Evolutionary conservation across 2,888 invertebrate genomes (phyloP).

Genomic region (Ormyrus rosae): DNA sequence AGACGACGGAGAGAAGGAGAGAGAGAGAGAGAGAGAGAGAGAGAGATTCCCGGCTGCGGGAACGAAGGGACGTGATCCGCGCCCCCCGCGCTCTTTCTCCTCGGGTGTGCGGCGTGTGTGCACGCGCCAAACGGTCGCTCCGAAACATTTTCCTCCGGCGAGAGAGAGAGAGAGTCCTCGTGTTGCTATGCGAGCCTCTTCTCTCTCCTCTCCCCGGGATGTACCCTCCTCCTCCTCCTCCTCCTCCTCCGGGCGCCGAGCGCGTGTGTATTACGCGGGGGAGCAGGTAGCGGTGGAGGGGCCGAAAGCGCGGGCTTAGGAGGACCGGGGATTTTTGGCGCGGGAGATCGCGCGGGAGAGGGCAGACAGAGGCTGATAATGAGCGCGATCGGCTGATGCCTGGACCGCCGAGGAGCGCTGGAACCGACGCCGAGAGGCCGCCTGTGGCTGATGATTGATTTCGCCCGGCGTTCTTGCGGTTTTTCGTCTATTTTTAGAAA

Average conservation of each 20-base stretch:
- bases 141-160: constrained; percentile 39
- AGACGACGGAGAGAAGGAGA: too few relatives aligned
- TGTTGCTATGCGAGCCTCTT: constrained; percentile 51
- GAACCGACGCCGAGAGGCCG: too few relatives aligned
- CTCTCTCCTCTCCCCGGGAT: not conserved
- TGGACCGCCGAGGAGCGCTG: too few relatives aligned
- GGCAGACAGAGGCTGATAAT: not conserved
- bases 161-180: not conserved
- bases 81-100: constrained; percentile 40
- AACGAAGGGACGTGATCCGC: constrained; percentile 44
- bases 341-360: too few relatives aligned
- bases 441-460: too few relatives aligned
- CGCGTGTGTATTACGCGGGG: not conserved
- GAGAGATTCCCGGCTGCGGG: constrained; percentile 35
- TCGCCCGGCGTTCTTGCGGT: too few relatives aligned
- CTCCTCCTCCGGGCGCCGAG: not conserved
- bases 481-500: too few relatives aligned
- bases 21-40: constrained; percentile 26
- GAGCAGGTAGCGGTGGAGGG: constrained; percentile 25
- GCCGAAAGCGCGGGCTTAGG: not conserved
- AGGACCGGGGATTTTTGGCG: not conserved
- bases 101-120: not conserved
- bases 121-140: constrained; percentile 38
- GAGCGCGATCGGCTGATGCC: not conserved
- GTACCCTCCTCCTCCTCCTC: too few relatives aligned